A percentile compares a stretch with the other conserved stretches of the same genome.
Conservation (phyloP, 2,797 vertebrate species). For the Takifugu ocellatus region DNA sequence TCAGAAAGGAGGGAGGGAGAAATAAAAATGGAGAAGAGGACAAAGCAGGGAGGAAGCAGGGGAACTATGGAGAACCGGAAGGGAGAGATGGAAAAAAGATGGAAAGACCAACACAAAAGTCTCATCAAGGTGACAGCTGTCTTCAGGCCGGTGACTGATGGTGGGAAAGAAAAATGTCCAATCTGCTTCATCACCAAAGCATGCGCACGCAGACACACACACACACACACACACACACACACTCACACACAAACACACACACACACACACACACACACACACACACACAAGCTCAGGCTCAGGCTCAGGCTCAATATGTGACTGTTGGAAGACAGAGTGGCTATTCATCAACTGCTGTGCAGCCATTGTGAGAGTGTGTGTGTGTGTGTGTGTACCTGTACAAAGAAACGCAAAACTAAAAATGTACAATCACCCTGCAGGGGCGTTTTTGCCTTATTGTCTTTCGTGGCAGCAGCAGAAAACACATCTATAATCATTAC, state of each 20-base stretch:
- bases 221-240: constrained; percentile 23
- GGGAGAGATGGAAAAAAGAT: constrained; percentile 8
- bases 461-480: too few relatives aligned
- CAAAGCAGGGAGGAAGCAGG: not conserved
- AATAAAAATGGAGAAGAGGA: constrained; percentile 4
- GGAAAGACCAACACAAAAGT: constrained; percentile 17
- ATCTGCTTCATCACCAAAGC: constrained; percentile 37
- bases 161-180: constrained; percentile 54
- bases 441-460: too few relatives aligned
- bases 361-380: too few relatives aligned
- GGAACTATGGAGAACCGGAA: constrained; percentile 13
- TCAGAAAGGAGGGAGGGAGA: not conserved
- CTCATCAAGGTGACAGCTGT: constrained; percentile 3
- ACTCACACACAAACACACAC: too few relatives aligned
- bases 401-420: constrained; percentile 2
- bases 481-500: too few relatives aligned
- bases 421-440: not conserved
- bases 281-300: too few relatives aligned
- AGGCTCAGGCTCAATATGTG: too few relatives aligned
- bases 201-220: constrained; percentile 9
- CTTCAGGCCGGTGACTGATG: constrained; percentile 32
- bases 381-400: not conserved
- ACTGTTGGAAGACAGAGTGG: too few relatives aligned
- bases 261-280: not conserved
- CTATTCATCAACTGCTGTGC: not conserved